Evolutionary conservation across 2,113 vertebrate genomes (phyloP), one percentile per base, ranked within the genome.

Genomic region (Trochalopteron elliotii): DNA sequence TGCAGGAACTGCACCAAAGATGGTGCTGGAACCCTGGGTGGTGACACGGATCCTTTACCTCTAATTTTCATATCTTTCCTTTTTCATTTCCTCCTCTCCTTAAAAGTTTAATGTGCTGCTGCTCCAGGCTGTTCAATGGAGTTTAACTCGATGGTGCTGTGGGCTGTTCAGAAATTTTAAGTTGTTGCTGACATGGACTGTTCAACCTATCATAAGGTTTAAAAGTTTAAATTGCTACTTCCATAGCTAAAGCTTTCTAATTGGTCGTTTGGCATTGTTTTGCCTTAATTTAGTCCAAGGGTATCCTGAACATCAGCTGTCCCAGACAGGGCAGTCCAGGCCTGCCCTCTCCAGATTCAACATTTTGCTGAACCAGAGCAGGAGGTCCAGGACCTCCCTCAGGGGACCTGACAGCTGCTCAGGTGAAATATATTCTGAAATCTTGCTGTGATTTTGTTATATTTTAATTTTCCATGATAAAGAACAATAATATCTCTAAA

Each of bases 111-210:
- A 37, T 22, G 9, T 33, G 37, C 44, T 44, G 53, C 44, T 86
- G 22, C 37, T 59, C 12, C 4, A 6, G 31, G 9, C 9, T 5
- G 37, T 27, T 31, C 52, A 42, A 4, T 27, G 17, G 44, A 14
- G 8, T 50, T 86, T 59, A 25, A 35, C 27, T 57, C 0, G 0
- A 50, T 50, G 31, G 10, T 80, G 59, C 22, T 10, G 5, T 0
- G 0, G 22, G 42, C 42, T 37, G 35, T 64, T 49, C 37, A 72
- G 37, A 81, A 80, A 50, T 57, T 42, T 65, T 28, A 37, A 37
- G 44, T 57, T 20, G 10, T 33, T 81, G 31, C 18, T 47, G 37
- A 15, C 8, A 5, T 33, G 44, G 12, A 22, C 30, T 25, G 17
- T 49, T 80, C 24, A 71, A 35, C 6, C 7, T 42, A 8, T 25